Evolutionary conservation across 2,797 vertebrate species (phyloP).

Genomic region (Xyrichtys novacula): DNA sequence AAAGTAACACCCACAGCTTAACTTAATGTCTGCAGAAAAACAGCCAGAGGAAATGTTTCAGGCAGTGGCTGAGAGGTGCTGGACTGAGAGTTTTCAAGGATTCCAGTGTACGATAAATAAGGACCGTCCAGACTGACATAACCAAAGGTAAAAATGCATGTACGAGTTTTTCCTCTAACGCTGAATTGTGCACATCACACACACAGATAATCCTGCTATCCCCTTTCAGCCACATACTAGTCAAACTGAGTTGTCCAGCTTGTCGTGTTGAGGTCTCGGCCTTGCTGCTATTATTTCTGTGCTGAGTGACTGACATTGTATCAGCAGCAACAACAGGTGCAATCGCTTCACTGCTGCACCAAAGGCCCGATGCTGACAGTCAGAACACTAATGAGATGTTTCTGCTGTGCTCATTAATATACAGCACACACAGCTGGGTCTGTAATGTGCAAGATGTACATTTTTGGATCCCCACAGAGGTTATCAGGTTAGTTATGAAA

Average conservation of each 20-base stretch:
- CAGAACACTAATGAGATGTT: neutral
- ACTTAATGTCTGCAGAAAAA: too few species aligned
- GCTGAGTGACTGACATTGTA: slow-evolving; percentile 17
- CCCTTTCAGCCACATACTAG: neutral
- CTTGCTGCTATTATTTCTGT: slow-evolving; percentile 11
- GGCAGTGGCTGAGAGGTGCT: too few species aligned
- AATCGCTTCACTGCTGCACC: neutral
- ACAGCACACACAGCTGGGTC: neutral
- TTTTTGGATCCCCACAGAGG: neutral
- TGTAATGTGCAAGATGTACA: neutral
- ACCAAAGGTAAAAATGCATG: neutral
- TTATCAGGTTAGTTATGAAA: neutral
- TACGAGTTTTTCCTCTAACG: neutral
- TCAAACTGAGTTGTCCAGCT: slow-evolving; percentile 21
- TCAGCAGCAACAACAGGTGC: slow-evolving; percentile 34
- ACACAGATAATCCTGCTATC: neutral
- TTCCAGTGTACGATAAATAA: too few species aligned
- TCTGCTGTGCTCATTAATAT: neutral
- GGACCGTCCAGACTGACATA: too few species aligned
- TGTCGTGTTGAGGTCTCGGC: slow-evolving; percentile 1
- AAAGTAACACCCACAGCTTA: too few species aligned
- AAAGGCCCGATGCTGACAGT: neutral
- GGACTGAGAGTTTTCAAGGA: too few species aligned
- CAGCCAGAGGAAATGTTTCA: too few species aligned
- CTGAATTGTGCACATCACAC: neutral